Evolutionary conservation across 2,888 invertebrate species (phyloP).

Genomic region (Diarsia brunnea): DNA sequence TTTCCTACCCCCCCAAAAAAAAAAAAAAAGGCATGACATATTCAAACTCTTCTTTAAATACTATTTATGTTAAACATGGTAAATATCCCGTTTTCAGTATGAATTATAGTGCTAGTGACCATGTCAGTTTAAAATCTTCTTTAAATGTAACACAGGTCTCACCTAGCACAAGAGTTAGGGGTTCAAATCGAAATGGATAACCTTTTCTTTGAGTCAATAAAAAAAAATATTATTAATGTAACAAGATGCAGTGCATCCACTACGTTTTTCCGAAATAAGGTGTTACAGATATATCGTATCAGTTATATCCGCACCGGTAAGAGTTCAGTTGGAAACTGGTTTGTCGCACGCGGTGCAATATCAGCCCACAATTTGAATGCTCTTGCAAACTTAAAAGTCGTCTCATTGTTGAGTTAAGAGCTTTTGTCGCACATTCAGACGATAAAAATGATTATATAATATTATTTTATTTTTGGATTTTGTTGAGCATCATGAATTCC

Average conservation of each 20-base stretch:
- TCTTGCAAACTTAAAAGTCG: constrained; percentile 43
- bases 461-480: constrained; percentile 23
- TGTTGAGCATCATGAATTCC: neutral
- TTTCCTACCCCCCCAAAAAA: too few relatives aligned
- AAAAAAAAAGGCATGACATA: too few relatives aligned
- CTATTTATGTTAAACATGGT: too few relatives aligned
- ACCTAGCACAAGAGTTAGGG: too few relatives aligned
- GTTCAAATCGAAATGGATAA: too few relatives aligned
- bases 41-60: too few relatives aligned
- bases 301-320: constrained; percentile 32
- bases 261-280: constrained; percentile 20
- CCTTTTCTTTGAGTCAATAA: too few relatives aligned
- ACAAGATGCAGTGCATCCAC: neutral
- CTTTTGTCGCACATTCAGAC: constrained; percentile 16
- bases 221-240: too few relatives aligned
- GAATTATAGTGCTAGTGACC: too few relatives aligned
- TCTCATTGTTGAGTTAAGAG: constrained; percentile 27
- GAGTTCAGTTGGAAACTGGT: constrained; percentile 50
- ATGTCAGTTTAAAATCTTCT: neutral
- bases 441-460: neutral
- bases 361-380: constrained; percentile 46
- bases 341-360: constrained; percentile 35
- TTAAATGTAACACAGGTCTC: too few relatives aligned
- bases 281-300: constrained; percentile 22
- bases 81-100: too few relatives aligned